Conservation (phyloP, 2,113 vertebrate species). For the Zootoca vivipara region DNA sequence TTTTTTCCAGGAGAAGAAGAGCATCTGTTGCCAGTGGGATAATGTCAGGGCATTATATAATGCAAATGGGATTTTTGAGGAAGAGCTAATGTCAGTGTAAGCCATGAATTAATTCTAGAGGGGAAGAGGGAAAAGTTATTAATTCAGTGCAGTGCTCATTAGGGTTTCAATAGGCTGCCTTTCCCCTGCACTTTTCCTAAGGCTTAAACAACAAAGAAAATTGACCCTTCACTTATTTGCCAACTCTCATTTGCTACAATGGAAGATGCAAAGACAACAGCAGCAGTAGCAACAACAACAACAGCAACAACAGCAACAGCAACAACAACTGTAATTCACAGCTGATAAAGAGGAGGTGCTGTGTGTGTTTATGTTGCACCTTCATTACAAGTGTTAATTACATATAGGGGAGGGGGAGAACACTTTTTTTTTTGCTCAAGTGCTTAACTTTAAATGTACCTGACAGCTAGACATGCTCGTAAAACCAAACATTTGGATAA, state of each 20-base stretch:
- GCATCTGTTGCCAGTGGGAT: constrained; percentile 44
- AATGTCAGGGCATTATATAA: constrained; percentile 48
- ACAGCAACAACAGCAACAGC: too few species aligned
- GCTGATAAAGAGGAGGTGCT: background rate
- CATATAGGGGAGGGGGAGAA: background rate
- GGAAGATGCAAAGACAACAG: background rate
- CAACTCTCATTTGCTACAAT: fast-evolving
- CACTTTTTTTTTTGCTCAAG: background rate
- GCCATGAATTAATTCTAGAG: constrained; percentile 47
- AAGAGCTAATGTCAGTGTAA: constrained; percentile 44
- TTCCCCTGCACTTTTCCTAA: background rate
- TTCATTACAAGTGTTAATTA: background rate
- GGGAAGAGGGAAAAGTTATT: constrained; percentile 24
- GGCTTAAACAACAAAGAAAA: background rate
- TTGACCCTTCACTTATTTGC: background rate
- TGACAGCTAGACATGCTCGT: background rate
- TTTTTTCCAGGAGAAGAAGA: background rate
- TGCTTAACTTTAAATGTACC: background rate
- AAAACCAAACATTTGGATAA: background rate
- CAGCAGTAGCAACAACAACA: background rate
- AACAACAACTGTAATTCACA: background rate
- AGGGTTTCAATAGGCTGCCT: background rate
- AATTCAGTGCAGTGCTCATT: constrained; percentile 34
- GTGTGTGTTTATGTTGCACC: background rate
- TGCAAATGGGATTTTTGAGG: constrained; percentile 51